Conservation (phyloP, 2,888 invertebrate genomes). For the Cyrtodaria siliqua region DNA sequence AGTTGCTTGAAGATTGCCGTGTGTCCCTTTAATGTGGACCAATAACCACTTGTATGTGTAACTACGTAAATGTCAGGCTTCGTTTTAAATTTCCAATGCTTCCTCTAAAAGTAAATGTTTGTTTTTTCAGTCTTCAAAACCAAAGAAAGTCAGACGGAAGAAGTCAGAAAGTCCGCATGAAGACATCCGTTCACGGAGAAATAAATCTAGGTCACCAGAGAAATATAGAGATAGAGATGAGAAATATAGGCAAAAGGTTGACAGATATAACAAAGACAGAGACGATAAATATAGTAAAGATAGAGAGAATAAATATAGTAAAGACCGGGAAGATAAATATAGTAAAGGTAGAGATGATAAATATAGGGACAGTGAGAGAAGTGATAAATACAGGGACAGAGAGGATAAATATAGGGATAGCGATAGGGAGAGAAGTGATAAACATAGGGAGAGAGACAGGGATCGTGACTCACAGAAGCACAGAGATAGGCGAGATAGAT, state of each 20-base stretch:
- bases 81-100: too few relatives aligned
- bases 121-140: not conserved
- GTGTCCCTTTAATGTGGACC: too few relatives aligned
- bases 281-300: not conserved
- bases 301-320: slow-evolving; percentile 16
- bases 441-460: slow-evolving; percentile 19
- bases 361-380: slow-evolving; percentile 1
- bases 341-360: not conserved
- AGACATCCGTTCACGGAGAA: too few relatives aligned
- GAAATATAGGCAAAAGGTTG: not conserved
- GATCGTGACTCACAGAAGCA: slow-evolving; percentile 28
- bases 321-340: slow-evolving; percentile 20
- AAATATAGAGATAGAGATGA: too few relatives aligned
- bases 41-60: too few relatives aligned
- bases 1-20: too few relatives aligned
- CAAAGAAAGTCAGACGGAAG: slow-evolving; percentile 19
- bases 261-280: too few relatives aligned
- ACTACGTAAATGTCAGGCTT: too few relatives aligned
- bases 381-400: slow-evolving; percentile 35
- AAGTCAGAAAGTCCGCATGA: not conserved
- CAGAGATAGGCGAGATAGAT: slow-evolving; percentile 34
- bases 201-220: too few relatives aligned
- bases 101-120: too few relatives aligned
- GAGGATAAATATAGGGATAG: not conserved
- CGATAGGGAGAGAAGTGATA: not conserved